Evolutionary conservation across 30 jellyfish, hydroid and myxozoan genomes (phyloP).

Genomic region (Pelagia noctiluca): DNA sequence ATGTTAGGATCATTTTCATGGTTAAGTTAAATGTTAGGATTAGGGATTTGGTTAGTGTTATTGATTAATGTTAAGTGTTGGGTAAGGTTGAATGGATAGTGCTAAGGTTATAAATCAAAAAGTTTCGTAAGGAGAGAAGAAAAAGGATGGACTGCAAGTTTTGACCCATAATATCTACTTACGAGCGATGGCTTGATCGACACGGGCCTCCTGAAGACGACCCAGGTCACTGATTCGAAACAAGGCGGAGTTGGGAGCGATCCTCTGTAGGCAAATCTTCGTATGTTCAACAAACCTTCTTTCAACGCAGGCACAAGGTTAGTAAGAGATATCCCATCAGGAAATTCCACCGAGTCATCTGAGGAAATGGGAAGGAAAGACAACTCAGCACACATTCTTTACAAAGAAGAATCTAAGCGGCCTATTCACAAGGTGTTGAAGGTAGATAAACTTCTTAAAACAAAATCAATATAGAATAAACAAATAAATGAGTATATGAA

Average conservation of each 20-base stretch:
- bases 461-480: too few relatives aligned
- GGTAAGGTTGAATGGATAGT: too few relatives aligned
- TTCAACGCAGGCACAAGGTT: slow-evolving; percentile 76
- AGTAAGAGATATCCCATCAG: slow-evolving; percentile 78
- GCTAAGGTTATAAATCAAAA: too few relatives aligned
- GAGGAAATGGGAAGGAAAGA: background rate
- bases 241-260: slow-evolving; percentile 99
- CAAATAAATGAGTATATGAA: too few relatives aligned
- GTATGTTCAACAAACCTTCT: slow-evolving; percentile 73
- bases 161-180: background rate
- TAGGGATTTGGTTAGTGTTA: too few relatives aligned
- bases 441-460: too few relatives aligned
- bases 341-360: slow-evolving; percentile 44
- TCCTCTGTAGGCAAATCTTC: slow-evolving; percentile 88
- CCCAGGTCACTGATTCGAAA: slow-evolving; percentile 94
- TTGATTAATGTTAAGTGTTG: too few relatives aligned
- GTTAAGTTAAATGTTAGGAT: too few relatives aligned
- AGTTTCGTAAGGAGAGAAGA: background rate
- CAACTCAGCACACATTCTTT: too few relatives aligned
- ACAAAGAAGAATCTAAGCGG: too few relatives aligned
- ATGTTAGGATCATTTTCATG: too few relatives aligned
- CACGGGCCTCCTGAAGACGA: slow-evolving; percentile 85
- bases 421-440: too few relatives aligned
- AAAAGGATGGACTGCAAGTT: background rate
- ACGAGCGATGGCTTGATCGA: slow-evolving; percentile 70